phyloP scores from a whole-genome alignment of 2,797 vertebrate species.

The Pempheris klunzingeri region DNA sequence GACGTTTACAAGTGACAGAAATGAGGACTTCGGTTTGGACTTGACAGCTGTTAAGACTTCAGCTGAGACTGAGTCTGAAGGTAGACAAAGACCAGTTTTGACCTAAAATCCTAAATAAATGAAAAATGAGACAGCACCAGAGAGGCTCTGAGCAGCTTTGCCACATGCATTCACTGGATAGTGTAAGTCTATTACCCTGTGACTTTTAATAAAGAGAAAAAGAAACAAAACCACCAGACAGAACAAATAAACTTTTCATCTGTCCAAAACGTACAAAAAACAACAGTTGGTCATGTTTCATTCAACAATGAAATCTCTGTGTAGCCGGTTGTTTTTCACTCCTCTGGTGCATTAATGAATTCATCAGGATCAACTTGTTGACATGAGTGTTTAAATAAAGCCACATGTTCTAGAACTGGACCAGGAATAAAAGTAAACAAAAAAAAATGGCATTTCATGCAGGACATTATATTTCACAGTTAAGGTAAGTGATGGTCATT shows the following conservation, averaged over 20 bases:
- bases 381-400: constrained; percentile 29
- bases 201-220: neutral
- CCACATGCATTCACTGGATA: neutral
- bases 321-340: neutral
- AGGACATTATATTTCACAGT: neutral
- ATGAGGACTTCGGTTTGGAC: neutral
- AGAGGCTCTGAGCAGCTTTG: neutral
- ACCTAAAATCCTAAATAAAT: neutral
- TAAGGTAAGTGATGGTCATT: constrained; percentile 23
- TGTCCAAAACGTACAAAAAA: neutral
- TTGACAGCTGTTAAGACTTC: neutral
- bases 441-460: neutral
- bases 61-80: neutral
- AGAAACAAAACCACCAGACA: neutral
- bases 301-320: neutral
- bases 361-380: too few species aligned
- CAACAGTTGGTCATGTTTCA: too few species aligned
- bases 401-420: constrained; percentile 19
- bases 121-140: neutral
- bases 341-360: neutral
- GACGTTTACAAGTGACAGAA: too few species aligned
- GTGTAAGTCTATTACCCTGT: neutral
- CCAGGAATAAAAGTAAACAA: constrained; percentile 21
- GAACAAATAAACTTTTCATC: neutral
- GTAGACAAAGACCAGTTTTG: too few species aligned